Conservation (phyloP, 2,888 invertebrate genomes). For the Agrilus cyanescens region DNA sequence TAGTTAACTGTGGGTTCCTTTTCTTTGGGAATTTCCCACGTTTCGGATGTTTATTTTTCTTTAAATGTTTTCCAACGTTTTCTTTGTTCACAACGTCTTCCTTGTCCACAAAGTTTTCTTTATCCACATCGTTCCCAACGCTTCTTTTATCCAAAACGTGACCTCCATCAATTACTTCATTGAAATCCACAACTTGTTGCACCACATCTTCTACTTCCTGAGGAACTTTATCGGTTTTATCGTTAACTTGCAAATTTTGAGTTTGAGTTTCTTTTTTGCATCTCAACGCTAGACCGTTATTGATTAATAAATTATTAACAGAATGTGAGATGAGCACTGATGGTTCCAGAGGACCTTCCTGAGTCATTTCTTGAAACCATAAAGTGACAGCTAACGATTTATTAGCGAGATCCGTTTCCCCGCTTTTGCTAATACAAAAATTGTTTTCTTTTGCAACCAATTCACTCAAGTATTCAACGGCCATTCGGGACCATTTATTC, state of each 20-base stretch:
- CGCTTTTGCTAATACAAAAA: constrained; percentile 15
- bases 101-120: background rate
- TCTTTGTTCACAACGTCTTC: background rate
- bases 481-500: constrained; percentile 45
- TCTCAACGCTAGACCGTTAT: constrained; percentile 39
- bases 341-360: constrained; percentile 55
- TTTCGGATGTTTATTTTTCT: too few relatives aligned
- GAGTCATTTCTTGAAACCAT: constrained; percentile 48
- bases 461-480: constrained; percentile 44
- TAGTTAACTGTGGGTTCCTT: background rate
- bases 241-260: background rate
- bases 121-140: background rate
- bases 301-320: constrained; percentile 52
- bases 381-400: constrained; percentile 44
- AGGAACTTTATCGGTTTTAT: background rate
- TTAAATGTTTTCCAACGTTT: too few relatives aligned
- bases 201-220: background rate
- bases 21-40: too few relatives aligned
- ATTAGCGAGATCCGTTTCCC: constrained; percentile 16
- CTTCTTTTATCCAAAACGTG: background rate
- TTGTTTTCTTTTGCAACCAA: constrained; percentile 13
- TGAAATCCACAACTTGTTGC: background rate
- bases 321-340: constrained; percentile 49
- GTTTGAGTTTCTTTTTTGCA: background rate
- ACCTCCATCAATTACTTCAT: background rate